These are phyloP conservation scores for Molanna angustata DNA, from an alignment of 2,888 invertebrate genomes.

Conservation along the genomic window DNA sequence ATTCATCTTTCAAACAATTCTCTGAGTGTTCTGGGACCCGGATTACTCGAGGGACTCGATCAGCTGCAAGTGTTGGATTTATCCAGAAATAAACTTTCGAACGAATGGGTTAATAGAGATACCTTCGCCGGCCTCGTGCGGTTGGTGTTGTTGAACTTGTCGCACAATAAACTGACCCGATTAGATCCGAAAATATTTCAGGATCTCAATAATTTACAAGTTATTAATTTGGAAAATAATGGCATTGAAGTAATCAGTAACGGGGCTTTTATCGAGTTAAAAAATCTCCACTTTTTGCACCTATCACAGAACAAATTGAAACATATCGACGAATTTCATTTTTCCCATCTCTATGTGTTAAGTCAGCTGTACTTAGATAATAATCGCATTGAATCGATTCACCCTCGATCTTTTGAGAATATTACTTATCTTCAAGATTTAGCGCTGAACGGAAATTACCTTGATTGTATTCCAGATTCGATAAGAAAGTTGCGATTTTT, in stretches of 20 bases:
- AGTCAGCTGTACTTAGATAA: constrained; percentile 71
- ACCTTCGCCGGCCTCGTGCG: constrained; percentile 73
- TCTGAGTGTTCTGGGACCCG: constrained; percentile 71
- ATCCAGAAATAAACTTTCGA: constrained; percentile 69
- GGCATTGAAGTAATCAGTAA: constrained; percentile 67
- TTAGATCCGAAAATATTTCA: constrained; percentile 72
- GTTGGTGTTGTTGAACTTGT: constrained; percentile 70
- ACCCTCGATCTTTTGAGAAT: constrained; percentile 70
- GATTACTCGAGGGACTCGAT: constrained; percentile 69
- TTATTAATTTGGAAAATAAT: constrained; percentile 72
- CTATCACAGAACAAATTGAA: constrained; percentile 69
- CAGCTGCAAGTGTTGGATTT: constrained; percentile 72
- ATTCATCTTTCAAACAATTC: constrained; percentile 77
- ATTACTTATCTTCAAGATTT: constrained; percentile 75
- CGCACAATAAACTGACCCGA: constrained; percentile 66
- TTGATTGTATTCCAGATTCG: constrained; percentile 65
- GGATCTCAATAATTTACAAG: constrained; percentile 71
- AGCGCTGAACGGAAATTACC: constrained; percentile 69
- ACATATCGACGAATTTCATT: constrained; percentile 64
- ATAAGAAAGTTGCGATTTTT: constrained; percentile 65
- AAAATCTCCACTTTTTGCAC: constrained; percentile 72
- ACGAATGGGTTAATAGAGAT: constrained; percentile 73
- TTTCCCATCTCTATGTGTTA: constrained; percentile 70
- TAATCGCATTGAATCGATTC: constrained; percentile 65
- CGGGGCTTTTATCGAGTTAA: constrained; percentile 69